Evolutionary conservation across 2,888 invertebrate genomes (phyloP).

Genomic region (Chironomus riparius): DNA sequence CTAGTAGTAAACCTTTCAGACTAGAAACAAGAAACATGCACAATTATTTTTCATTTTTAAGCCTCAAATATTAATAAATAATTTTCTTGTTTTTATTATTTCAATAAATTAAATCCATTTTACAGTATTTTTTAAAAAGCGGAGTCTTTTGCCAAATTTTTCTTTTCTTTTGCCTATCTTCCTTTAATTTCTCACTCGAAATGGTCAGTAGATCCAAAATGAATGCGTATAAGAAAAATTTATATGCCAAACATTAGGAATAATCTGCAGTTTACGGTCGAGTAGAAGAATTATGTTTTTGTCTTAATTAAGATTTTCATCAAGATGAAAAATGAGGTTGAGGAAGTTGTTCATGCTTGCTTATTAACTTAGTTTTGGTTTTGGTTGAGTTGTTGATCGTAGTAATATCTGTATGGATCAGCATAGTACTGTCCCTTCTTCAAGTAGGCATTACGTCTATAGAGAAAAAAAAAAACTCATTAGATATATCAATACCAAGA

Average conservation of each 20-base stretch:
- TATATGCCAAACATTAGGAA: too few species aligned
- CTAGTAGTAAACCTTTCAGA: background rate
- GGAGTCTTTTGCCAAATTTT: background rate
- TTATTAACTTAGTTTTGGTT: conserved; percentile 14
- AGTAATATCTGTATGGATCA: conserved; percentile 53
- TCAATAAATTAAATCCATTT: conserved; percentile 2
- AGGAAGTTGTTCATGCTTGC: background rate
- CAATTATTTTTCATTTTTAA: background rate
- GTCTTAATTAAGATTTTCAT: background rate
- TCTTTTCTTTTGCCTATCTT: too few species aligned
- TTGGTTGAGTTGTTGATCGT: conserved; percentile 35
- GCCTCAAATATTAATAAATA: conserved; percentile 21
- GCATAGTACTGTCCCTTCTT: conserved; percentile 31
- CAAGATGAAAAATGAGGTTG: background rate
- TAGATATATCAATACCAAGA: background rate
- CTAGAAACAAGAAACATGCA: background rate
- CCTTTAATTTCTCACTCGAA: background rate
- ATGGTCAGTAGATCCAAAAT: too few species aligned
- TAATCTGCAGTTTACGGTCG: too few species aligned
- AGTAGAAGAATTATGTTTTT: background rate
- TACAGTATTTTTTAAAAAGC: background rate
- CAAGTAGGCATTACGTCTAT: conserved; percentile 19
- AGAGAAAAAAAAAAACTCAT: background rate
- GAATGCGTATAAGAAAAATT: too few species aligned
- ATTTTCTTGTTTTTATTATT: conserved; percentile 4